phyloP scores from a whole-genome alignment of 2,113 vertebrate species.

The Scomber japonicus region DNA sequence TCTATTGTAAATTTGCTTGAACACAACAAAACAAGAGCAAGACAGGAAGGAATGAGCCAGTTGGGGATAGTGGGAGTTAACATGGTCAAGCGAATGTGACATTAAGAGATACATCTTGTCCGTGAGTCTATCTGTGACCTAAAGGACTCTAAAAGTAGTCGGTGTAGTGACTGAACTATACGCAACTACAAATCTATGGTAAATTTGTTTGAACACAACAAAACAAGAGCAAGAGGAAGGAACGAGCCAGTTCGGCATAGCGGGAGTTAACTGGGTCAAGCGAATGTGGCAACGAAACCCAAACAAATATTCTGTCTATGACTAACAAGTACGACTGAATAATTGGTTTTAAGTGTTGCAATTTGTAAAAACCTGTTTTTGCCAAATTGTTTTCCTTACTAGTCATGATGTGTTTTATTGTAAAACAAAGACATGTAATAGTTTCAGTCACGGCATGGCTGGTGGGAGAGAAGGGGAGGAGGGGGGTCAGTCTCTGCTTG shows the following conservation, averaged over 20 bases:
- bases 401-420: constrained; percentile 72
- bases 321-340: constrained; percentile 72
- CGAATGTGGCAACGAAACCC: constrained; percentile 58
- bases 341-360: constrained; percentile 77
- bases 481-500: background rate
- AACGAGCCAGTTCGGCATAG: constrained; percentile 4
- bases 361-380: constrained; percentile 76
- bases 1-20: background rate
- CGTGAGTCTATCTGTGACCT: background rate
- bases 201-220: constrained; percentile 4
- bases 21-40: background rate
- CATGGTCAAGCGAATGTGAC: constrained; percentile 53
- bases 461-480: background rate
- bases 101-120: constrained; percentile 11
- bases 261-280: constrained; percentile 51
- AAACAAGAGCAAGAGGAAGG: background rate
- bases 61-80: constrained; percentile 41
- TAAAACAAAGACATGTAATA: constrained; percentile 72
- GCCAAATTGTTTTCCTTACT: constrained; percentile 71
- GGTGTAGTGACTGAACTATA: background rate
- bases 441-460: constrained; percentile 72
- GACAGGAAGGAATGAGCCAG: background rate
- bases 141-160: constrained; percentile 21
- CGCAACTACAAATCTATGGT: background rate
- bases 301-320: constrained; percentile 71